These are phyloP conservation scores for Neodiprion virginianus DNA, from an alignment of 1,140 invertebrate genomes.

Conservation along the genomic window DNA sequence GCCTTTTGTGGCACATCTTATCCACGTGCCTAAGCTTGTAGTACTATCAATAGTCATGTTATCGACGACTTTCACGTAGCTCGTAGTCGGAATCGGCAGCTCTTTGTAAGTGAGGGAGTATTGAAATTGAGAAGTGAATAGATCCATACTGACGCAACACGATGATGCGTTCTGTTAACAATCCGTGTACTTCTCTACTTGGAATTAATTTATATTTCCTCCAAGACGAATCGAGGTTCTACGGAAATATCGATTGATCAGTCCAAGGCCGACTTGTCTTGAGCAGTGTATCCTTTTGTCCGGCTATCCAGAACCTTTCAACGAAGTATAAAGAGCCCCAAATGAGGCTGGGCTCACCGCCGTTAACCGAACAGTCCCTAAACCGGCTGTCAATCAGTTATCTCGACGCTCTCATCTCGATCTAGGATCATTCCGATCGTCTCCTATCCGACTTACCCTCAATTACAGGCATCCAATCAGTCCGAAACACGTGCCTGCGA, in stretches of 20 bases:
- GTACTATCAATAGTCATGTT: too few relatives aligned
- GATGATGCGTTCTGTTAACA: neutral
- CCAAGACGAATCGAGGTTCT: neutral
- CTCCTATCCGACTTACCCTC: too few relatives aligned
- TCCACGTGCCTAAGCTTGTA: too few relatives aligned
- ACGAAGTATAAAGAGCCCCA: neutral
- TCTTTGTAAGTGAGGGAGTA: neutral
- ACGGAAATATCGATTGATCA: neutral
- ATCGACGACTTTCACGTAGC: too few relatives aligned
- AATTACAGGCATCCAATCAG: too few relatives aligned
- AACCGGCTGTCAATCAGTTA: neutral
- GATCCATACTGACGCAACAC: neutral
- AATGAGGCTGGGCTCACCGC: neutral
- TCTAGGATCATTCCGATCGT: neutral
- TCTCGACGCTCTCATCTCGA: neutral
- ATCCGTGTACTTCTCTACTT: neutral
- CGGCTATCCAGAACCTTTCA: slow-evolving; percentile 1
- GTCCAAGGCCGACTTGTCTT: too few relatives aligned
- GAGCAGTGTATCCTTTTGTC: neutral
- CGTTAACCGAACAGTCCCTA: neutral
- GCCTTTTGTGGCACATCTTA: too few relatives aligned
- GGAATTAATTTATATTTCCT: neutral
- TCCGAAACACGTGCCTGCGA: too few relatives aligned
- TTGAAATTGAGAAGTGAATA: neutral
- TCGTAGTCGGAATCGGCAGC: too few relatives aligned